phyloP scores from a whole-genome alignment of 2,888 invertebrate species.

The Eristalis pertinax region DNA sequence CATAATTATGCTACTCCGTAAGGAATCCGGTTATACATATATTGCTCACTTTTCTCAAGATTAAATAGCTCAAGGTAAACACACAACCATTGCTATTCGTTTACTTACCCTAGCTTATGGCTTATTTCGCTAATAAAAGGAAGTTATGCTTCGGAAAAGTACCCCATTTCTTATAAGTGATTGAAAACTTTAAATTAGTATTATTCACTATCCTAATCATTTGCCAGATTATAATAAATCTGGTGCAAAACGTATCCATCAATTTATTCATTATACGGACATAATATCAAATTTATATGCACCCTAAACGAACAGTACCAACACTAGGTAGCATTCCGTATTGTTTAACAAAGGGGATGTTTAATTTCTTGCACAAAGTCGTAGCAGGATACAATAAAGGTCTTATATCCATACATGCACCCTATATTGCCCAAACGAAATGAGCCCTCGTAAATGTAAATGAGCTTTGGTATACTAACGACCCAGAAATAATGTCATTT shows the following conservation, averaged over 20 bases:
- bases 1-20: too few species aligned
- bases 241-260: constrained; percentile 80
- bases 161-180: neutral
- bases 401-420: constrained; percentile 10
- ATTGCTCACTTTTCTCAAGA: too few species aligned
- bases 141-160: neutral
- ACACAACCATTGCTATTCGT: too few species aligned
- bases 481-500: neutral
- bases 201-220: constrained; percentile 2
- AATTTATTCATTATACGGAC: constrained; percentile 82
- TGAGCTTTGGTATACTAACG: neutral
- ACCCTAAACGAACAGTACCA: constrained; percentile 75
- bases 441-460: neutral
- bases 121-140: neutral
- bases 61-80: too few species aligned
- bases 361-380: constrained; percentile 1
- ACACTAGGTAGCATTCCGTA: constrained; percentile 20
- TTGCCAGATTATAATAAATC: constrained; percentile 35
- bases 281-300: constrained; percentile 82
- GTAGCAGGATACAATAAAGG: constrained; percentile 30
- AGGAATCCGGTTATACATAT: too few species aligned
- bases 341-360: constrained; percentile 10
- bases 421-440: constrained; percentile 3
- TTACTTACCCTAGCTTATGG: too few species aligned
- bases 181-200: constrained; percentile 19